Evolutionary conservation across 2,888 invertebrate genomes (phyloP).

Genomic region (Agapetus fuscipes): DNA sequence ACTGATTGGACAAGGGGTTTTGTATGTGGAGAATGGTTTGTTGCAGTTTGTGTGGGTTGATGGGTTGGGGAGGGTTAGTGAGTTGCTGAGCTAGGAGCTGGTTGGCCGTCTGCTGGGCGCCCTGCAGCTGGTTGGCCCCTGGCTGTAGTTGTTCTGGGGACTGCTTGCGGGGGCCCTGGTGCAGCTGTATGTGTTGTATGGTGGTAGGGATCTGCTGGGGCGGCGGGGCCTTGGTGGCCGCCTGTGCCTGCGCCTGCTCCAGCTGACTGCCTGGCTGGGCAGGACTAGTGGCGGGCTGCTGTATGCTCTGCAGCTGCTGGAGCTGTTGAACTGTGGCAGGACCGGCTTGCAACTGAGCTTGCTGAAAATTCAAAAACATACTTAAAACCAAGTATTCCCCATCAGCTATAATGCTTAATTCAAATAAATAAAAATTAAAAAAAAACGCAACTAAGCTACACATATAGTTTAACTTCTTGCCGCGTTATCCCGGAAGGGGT

Average conservation of each 20-base stretch:
- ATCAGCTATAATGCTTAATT: too few species aligned
- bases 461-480: too few species aligned
- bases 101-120: slow-evolving; percentile 39
- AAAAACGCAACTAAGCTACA: too few species aligned
- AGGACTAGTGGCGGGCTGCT: slow-evolving; percentile 27
- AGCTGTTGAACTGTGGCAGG: slow-evolving; percentile 23
- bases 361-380: slow-evolving; percentile 33
- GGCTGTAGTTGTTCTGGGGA: too few species aligned
- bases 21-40: slow-evolving; percentile 45
- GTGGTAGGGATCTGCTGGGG: slow-evolving; percentile 20
- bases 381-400: too few species aligned
- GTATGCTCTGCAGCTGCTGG: too few species aligned
- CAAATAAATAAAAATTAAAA: too few species aligned
- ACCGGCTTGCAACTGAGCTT: slow-evolving; percentile 56
- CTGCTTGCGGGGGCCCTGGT: slow-evolving; percentile 18
- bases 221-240: slow-evolving; percentile 25
- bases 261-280: slow-evolving; percentile 37
- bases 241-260: slow-evolving; percentile 33
- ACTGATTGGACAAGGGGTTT: slow-evolving; percentile 29
- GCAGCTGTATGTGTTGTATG: slow-evolving; percentile 18
- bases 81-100: slow-evolving; percentile 42
- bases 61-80: slow-evolving; percentile 43
- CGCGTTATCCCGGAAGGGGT: too few species aligned
- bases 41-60: slow-evolving; percentile 44
- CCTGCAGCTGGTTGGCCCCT: slow-evolving; percentile 19